Base-by-base conservation (phyloP, 1,140 invertebrate species). In the Drosophila virilis region DNA sequence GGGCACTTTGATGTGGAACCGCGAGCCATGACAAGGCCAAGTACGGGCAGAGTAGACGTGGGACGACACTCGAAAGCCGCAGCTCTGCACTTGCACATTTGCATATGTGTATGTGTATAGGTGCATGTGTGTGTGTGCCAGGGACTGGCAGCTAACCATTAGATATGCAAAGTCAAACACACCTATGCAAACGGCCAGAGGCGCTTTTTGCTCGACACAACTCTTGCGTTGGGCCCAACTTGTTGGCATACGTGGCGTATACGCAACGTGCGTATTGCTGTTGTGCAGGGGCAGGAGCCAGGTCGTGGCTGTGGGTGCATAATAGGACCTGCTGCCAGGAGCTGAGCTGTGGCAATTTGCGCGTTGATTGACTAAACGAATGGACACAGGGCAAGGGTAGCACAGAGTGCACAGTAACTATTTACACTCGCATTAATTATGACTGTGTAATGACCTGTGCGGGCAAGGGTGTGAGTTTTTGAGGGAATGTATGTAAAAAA, bases 151-250 rank as follows among this genome's bases (percentile, higher is more conserved):
- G 52, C 54, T 60, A 80, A 67, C 71, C 66, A 78, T 68, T 75
- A 64, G 74, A 76, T 82, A 84, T 84, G 80, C 77, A 84, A 83
- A 83, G 76, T 84, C 80, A 83, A 82, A 83, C 61, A 62, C 65
- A 69, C 57, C 71, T 74, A 17, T 73, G 70, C 33, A 54, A 73
- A 15, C 37, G 50, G 35, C 57, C 57, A 55, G 22, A 10, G 65
- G 71, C 50, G 42, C 54, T 59, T 52, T 60, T 42, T 40, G 28
- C 13, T 32, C 45, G 32, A 40, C 59, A 28, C 55, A 60, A 46
- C 40, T 50, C 42, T 59, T 40, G 37, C 42, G 57, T 65, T 70
- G 60, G 59, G 48, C 64, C 42, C 50, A 82, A 67, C 66, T 83
- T 67, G 43, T 57, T 58, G 33, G 10, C 66, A 12, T 12, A 84